These are phyloP conservation scores for Cylloceria caligata DNA, from an alignment of 2,888 invertebrate genomes.

Conservation along the genomic window DNA sequence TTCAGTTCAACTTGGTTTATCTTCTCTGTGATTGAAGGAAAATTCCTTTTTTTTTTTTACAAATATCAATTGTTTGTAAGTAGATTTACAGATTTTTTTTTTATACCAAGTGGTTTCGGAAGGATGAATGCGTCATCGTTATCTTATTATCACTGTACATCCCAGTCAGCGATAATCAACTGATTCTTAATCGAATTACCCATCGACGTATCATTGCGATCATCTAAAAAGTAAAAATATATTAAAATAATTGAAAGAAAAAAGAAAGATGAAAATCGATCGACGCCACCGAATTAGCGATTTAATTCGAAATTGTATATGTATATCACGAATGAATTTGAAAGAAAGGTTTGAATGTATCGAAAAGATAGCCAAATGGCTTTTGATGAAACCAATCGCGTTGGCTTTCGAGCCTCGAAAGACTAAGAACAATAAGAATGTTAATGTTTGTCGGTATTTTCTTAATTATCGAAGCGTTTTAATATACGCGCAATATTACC, in stretches of 20 bases:
- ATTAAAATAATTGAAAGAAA: not conserved
- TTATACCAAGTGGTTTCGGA: too few relatives aligned
- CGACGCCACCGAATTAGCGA: conserved; percentile 42
- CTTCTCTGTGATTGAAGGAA: too few relatives aligned
- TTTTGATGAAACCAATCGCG: conserved; percentile 35
- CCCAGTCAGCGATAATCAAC: conserved; percentile 43
- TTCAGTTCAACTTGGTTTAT: too few relatives aligned
- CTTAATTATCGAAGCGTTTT: not conserved
- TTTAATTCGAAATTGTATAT: conserved; percentile 63
- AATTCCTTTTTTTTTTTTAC: too few relatives aligned
- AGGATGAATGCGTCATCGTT: too few relatives aligned
- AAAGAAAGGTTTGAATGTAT: conserved; percentile 21
- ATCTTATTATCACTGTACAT: conserved; percentile 35
- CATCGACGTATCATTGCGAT: conserved; percentile 4
- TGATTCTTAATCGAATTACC: conserved; percentile 9
- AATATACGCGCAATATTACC: conserved; percentile 48
- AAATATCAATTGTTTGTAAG: too few relatives aligned
- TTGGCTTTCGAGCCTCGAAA: too few relatives aligned
- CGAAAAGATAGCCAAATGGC: conserved; percentile 15
- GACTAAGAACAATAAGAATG: conserved; percentile 27
- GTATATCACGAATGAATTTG: conserved; percentile 34
- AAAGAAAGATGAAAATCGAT: not conserved
- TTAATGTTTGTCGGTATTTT: conserved; percentile 60
- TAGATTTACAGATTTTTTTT: too few relatives aligned
- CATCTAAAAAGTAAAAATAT: not conserved